Evolutionary conservation across 2,888 invertebrate species (phyloP).

Genomic region (Busseola fusca): DNA sequence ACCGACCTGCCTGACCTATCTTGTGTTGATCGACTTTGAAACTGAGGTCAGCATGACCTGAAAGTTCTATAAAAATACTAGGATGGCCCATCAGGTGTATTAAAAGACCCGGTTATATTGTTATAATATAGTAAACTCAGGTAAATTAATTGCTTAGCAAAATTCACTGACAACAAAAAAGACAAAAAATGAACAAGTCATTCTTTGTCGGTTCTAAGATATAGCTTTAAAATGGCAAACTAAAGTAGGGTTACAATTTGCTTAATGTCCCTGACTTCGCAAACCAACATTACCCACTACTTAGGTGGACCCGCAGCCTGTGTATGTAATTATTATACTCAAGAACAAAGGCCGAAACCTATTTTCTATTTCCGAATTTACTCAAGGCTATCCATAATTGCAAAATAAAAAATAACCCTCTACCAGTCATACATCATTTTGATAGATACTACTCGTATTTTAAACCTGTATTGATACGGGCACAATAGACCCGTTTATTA

Average conservation of each 20-base stretch:
- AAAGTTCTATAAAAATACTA: no score
- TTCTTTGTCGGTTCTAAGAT: no score
- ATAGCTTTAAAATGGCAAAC: no score
- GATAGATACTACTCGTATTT: conserved; percentile 62
- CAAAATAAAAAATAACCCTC: conserved; percentile 47
- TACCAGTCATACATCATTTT: conserved; percentile 49
- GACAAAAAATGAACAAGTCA: neutral
- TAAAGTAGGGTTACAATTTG: neutral
- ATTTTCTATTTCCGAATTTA: neutral
- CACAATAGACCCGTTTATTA: conserved; percentile 63
- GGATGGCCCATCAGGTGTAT: neutral
- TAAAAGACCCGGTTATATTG: neutral
- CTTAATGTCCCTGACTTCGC: neutral
- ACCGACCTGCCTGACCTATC: no score
- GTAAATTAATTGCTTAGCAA: neutral
- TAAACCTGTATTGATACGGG: conserved; percentile 62
- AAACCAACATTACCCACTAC: neutral
- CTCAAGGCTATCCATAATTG: conserved; percentile 31
- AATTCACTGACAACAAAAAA: neutral
- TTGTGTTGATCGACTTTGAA: no score
- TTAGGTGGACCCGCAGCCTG: neutral
- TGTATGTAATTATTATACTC: neutral
- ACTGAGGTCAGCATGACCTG: no score
- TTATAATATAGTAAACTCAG: no score
- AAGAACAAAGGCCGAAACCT: neutral